Evolutionary conservation across 2,797 vertebrate genomes (phyloP).

Genomic region (Emydoidea blandingii): DNA sequence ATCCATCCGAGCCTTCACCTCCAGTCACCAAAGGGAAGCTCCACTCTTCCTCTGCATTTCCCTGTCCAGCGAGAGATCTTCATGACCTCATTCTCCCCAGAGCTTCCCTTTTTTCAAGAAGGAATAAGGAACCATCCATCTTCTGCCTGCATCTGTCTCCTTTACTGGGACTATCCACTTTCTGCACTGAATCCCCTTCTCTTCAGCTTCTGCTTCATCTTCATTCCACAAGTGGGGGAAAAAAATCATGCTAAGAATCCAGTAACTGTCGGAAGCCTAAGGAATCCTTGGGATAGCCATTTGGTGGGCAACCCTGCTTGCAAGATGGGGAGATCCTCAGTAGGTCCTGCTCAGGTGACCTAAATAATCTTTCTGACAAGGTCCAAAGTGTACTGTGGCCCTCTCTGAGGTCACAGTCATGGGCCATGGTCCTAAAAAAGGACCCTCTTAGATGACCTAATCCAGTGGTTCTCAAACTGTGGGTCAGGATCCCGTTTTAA

Average conservation of each 20-base stretch:
- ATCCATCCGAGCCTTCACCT: background rate
- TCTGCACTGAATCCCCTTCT: accelerated
- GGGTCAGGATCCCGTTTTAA: no score
- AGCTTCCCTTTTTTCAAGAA: background rate
- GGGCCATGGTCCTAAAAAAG: background rate
- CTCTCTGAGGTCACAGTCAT: background rate
- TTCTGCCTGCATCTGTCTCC: accelerated
- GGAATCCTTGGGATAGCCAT: background rate
- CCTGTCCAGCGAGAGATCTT: background rate
- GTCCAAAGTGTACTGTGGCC: background rate
- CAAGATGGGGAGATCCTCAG: background rate
- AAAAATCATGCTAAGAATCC: background rate
- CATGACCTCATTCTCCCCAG: background rate
- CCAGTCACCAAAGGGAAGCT: no score
- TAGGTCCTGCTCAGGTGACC: background rate
- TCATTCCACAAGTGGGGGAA: background rate
- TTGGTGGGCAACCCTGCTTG: background rate
- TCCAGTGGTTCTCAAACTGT: background rate
- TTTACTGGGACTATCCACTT: background rate
- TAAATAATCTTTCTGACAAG: background rate
- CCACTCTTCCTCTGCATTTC: background rate
- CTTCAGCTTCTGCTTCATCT: background rate
- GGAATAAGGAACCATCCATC: background rate
- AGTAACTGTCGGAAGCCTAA: background rate
- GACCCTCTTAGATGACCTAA: background rate